Base-by-base conservation (phyloP, 1,140 invertebrate genomes). In the Megalopta genalis region DNA sequence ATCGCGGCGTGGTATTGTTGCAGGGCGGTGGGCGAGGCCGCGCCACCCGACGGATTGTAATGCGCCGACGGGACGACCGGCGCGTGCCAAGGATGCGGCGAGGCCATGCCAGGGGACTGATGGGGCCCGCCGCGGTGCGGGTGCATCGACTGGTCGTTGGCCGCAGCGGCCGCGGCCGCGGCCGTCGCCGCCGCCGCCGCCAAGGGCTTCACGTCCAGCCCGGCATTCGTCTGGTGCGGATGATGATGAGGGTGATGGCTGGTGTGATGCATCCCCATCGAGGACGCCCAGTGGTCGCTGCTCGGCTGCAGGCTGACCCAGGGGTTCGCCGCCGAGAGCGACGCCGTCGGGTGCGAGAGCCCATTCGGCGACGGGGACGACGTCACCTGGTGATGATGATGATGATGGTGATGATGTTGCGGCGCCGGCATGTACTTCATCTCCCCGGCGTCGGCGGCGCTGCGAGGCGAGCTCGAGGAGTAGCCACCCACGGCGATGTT, bases 351-450 rank as follows among this genome's bases (percentile, higher is more conserved):
- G 90, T 95, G 93, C 89, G 96, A 94, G 90, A 96, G 91, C 85
- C 96, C 92, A 93, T 97, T 95, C 57, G 94, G 94, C 80, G 95
- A 94, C 74, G 95, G 94, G 79, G 94, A 94, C 23, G 94, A 94
- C 63, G 95, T 93, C 93, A 95, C 94, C 90, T 96, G 95, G 75
- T 94, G 93, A 89, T 97, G 96, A 83, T 96, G 95, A 83, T 96
- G 94, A 60, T 95, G 95, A 68, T 95, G 95, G 86, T 96, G 95
- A 88, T 96, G 96, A 91, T 97, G 96, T 90, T 97, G 96, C 65
- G 95, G 94, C 79, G 95, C 95, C 74, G 97, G 96, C 94, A 97
- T 96, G 93, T 98, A 99, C 93, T 99, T 99, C 97, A 99, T 98
- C 92, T 98, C 98, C 87, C 95, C 96, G 86, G 96, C 96, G 94